phyloP scores from a whole-genome alignment of 2,797 vertebrate genomes.

The Todus mexicanus region DNA sequence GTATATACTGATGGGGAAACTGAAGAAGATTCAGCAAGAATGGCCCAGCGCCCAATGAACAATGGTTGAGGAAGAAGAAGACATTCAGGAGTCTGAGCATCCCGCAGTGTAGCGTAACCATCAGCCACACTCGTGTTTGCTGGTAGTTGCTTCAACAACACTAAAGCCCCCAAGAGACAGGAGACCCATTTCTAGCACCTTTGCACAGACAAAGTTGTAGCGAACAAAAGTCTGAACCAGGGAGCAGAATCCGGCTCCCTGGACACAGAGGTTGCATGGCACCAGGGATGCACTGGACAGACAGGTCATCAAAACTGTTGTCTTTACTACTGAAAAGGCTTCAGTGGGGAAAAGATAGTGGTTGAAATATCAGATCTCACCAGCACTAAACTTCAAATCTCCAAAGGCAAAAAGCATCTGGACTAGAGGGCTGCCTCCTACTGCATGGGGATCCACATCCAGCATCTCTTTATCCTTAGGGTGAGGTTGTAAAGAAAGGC shows the following conservation, averaged over 20 bases:
- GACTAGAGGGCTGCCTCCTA: background rate
- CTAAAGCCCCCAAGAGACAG: background rate
- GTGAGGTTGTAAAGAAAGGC: background rate
- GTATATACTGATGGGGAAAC: background rate
- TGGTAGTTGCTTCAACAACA: background rate
- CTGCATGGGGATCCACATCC: background rate
- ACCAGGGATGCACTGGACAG: background rate
- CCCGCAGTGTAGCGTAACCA: background rate
- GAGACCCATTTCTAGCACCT: background rate
- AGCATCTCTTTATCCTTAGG: accelerated
- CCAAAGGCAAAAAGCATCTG: background rate
- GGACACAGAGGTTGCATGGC: background rate
- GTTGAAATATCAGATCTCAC: background rate
- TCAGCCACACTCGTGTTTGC: background rate
- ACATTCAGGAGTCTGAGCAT: background rate
- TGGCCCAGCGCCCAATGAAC: background rate
- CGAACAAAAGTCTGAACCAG: background rate
- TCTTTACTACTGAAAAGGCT: background rate
- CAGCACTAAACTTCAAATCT: background rate
- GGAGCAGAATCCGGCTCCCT: background rate
- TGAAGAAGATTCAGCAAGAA: background rate
- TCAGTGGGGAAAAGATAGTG: background rate
- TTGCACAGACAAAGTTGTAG: background rate
- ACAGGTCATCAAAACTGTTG: background rate
- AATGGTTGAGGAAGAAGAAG: background rate